These are phyloP conservation scores for Tanypteryx hageni DNA, from an alignment of 2,888 invertebrate genomes.

Conservation along the genomic window DNA sequence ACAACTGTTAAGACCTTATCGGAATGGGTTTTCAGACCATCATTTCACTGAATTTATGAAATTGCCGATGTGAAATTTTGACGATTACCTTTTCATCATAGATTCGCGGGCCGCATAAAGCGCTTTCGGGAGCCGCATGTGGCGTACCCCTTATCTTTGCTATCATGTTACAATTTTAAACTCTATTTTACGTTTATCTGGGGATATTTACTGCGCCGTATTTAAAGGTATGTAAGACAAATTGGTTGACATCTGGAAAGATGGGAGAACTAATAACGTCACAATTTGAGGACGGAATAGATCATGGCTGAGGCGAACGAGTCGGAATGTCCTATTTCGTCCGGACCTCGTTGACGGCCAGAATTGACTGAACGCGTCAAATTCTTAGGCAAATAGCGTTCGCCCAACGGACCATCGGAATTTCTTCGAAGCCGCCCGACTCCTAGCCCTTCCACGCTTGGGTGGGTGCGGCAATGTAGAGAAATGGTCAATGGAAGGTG, in stretches of 20 bases:
- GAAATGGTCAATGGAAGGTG: not conserved
- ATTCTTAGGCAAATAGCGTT: slow-evolving; percentile 32
- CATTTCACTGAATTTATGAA: too few species aligned
- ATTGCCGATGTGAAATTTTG: too few species aligned
- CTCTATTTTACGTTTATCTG: not conserved
- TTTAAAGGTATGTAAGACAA: not conserved
- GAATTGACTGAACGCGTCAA: slow-evolving; percentile 28
- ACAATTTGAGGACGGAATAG: slow-evolving; percentile 15
- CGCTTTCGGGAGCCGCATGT: too few species aligned
- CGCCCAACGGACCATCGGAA: not conserved
- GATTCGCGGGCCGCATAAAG: too few species aligned
- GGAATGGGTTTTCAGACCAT: too few species aligned
- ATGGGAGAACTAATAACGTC: slow-evolving; percentile 19
- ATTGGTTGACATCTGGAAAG: not conserved
- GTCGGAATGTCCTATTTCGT: slow-evolving; percentile 23
- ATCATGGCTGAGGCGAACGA: slow-evolving; percentile 10
- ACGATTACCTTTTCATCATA: too few species aligned
- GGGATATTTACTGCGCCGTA: not conserved
- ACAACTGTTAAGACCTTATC: too few species aligned
- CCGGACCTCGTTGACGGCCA: not conserved
- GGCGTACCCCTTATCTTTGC: too few species aligned
- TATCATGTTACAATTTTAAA: too few species aligned
- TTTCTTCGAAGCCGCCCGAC: not conserved
- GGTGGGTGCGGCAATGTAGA: not conserved
- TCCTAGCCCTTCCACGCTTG: not conserved